These are phyloP conservation scores for Halesus radiatus DNA, from an alignment of 1,140 invertebrate species.

Conservation along the genomic window DNA sequence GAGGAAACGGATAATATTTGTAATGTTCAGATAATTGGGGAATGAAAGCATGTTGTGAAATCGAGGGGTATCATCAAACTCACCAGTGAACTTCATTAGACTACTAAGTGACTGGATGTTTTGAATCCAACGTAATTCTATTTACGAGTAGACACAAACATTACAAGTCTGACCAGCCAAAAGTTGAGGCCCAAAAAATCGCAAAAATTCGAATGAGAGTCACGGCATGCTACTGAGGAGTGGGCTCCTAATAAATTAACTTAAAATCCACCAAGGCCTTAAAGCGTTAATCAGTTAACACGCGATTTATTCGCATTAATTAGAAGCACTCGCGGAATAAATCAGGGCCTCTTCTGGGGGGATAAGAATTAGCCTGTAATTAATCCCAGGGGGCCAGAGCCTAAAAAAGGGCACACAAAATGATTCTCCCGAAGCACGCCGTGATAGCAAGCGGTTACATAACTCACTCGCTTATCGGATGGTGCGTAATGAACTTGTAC, in stretches of 20 bases:
- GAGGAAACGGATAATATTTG: too few relatives aligned
- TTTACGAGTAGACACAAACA: too few relatives aligned
- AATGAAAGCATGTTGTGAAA: too few relatives aligned
- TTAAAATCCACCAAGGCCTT: background rate
- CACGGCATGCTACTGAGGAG: too few relatives aligned
- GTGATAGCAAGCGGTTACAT: conserved; percentile 2
- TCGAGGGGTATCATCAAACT: too few relatives aligned
- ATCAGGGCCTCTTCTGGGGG: background rate
- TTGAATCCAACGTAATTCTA: too few relatives aligned
- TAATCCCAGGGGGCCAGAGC: background rate
- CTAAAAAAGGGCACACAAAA: conserved; percentile 12
- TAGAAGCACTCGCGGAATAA: conserved; percentile 10
- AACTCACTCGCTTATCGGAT: conserved; percentile 1
- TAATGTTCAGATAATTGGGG: too few relatives aligned
- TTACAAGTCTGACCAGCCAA: too few relatives aligned
- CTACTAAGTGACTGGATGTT: too few relatives aligned
- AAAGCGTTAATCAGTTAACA: conserved; percentile 32
- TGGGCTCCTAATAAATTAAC: background rate
- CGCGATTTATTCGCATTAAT: conserved; percentile 31
- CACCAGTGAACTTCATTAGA: too few relatives aligned
- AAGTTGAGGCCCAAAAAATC: too few relatives aligned
- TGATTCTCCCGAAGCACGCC: background rate
- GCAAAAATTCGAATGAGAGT: too few relatives aligned
- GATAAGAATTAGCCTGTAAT: conserved; percentile 35
- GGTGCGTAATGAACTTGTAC: background rate